These are phyloP conservation scores for Eurystomus glaucurus DNA, from an alignment of 2,797 vertebrate genomes.

Conservation along the genomic window DNA sequence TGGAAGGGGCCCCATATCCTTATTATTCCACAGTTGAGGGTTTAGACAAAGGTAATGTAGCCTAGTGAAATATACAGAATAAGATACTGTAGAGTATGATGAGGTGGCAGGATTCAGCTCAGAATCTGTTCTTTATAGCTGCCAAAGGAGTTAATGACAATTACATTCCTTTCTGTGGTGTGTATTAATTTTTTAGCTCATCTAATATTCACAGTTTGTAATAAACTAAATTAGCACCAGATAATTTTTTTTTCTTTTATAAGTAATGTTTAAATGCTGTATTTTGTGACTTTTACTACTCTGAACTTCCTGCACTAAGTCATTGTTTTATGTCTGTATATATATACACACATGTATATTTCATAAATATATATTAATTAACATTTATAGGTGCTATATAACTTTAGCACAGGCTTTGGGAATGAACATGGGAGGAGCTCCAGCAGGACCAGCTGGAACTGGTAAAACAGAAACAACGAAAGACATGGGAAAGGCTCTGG, in stretches of 20 bases:
- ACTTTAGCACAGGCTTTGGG: slow-evolving; percentile 89
- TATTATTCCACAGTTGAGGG: background rate
- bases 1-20: background rate
- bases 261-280: background rate
- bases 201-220: background rate
- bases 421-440: slow-evolving; percentile 93
- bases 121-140: background rate
- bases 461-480: slow-evolving; percentile 90
- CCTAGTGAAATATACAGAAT: background rate
- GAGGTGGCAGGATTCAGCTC: background rate
- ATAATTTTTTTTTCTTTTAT: background rate
- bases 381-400: slow-evolving; percentile 88
- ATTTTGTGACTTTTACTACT: background rate
- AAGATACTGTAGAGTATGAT: background rate
- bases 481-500: slow-evolving; percentile 92
- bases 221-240: background rate
- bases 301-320: background rate
- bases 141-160: background rate
- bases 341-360: background rate
- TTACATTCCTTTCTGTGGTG: background rate
- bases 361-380: slow-evolving; percentile 1
- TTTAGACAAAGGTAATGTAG: background rate
- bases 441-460: slow-evolving; percentile 88
- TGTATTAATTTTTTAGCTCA: background rate
- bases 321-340: background rate